phyloP scores from a whole-genome alignment of 2,113 vertebrate genomes.

The Empidonax traillii region DNA sequence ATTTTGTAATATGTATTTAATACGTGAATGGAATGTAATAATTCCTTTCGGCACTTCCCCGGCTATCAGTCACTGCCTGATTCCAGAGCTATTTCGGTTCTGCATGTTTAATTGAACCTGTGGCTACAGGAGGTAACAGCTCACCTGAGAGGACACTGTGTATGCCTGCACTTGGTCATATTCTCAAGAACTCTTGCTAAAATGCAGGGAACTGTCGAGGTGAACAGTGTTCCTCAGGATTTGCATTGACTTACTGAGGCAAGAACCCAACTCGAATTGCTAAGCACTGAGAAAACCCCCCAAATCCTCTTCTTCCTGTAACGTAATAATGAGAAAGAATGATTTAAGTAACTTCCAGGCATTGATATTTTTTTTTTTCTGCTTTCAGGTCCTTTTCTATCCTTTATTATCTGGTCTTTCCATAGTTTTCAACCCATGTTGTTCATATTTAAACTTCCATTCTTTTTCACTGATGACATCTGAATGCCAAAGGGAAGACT shows the following conservation, averaged over 20 bases:
- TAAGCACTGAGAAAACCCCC: not conserved
- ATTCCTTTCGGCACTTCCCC: not conserved
- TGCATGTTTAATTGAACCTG: not conserved
- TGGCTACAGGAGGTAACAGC: not conserved
- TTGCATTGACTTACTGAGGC: not conserved
- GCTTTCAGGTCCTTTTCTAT: not conserved
- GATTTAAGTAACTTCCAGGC: not conserved
- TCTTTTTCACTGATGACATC: not conserved
- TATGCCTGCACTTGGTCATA: not conserved
- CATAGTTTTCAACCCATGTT: not conserved
- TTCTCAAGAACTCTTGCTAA: not conserved
- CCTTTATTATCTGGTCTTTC: not conserved
- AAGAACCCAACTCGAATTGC: not conserved
- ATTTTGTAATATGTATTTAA: not conserved
- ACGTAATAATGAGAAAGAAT: not conserved
- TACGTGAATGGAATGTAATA: rapidly evolving
- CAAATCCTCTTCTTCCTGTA: not conserved
- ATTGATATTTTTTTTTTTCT: not conserved
- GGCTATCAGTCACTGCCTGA: not conserved
- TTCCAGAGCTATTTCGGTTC: not conserved
- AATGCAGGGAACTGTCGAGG: not conserved
- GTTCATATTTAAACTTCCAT: not conserved
- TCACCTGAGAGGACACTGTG: not conserved
- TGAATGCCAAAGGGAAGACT: not conserved
- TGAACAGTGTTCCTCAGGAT: not conserved